Evolutionary conservation across 2,113 vertebrate species (phyloP).

Genomic region (Hydrolagus affinis): DNA sequence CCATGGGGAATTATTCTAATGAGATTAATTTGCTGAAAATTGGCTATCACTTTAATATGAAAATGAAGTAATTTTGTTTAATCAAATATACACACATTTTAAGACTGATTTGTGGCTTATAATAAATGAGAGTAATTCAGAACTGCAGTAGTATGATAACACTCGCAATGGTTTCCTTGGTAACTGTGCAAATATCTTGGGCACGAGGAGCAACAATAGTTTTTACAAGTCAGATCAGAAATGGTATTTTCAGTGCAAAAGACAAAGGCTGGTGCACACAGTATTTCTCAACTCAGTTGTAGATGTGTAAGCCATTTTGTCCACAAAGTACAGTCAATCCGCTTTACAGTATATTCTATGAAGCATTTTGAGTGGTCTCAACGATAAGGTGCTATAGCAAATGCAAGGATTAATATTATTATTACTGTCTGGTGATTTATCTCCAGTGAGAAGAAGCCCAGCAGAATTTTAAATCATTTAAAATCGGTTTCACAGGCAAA

Average conservation of each 20-base stretch:
- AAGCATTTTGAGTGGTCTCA: no score
- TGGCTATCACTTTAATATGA: neutral
- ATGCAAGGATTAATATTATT: no score
- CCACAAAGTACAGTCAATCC: no score
- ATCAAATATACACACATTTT: neutral
- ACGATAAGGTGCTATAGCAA: no score
- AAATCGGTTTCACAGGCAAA: neutral
- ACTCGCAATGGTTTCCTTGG: neutral
- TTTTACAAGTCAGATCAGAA: conserved; percentile 6
- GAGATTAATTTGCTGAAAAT: neutral
- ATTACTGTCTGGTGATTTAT: no score
- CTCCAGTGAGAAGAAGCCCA: no score
- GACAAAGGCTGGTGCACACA: neutral
- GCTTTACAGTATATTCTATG: no score
- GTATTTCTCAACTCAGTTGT: no score
- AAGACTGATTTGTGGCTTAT: neutral
- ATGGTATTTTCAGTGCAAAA: neutral
- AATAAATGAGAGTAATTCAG: neutral
- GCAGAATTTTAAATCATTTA: neutral
- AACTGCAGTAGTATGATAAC: neutral
- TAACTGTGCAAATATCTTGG: neutral
- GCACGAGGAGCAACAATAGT: neutral
- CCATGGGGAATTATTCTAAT: neutral
- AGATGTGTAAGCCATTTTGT: no score
- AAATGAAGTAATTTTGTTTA: neutral